Conservation (phyloP, 2,113 vertebrate species). For the Anguilla rostrata region DNA sequence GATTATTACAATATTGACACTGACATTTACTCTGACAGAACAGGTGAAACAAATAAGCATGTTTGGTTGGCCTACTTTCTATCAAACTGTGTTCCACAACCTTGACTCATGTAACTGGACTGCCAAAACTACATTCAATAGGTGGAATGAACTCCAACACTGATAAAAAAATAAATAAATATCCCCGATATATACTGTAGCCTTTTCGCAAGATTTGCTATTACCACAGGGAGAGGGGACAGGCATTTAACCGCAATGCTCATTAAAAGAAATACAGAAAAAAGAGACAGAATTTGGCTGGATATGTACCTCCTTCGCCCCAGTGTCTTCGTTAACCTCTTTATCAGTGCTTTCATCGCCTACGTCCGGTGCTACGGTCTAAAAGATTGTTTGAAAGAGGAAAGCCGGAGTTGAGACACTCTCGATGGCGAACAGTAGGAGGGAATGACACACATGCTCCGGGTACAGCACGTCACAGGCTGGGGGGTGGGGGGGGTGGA, state of each 20-base stretch:
- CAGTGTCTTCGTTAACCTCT: slow-evolving; percentile 32
- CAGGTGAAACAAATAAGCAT: neutral
- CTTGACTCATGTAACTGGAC: no score
- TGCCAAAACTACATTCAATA: no score
- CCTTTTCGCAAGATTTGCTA: neutral
- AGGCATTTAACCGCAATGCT: neutral
- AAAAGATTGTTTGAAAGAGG: slow-evolving; percentile 41
- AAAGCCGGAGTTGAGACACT: slow-evolving; percentile 29
- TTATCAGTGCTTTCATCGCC: slow-evolving; percentile 42
- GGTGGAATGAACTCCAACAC: neutral
- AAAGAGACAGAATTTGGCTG: neutral
- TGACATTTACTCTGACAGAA: neutral
- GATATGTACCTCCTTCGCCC: slow-evolving; percentile 51
- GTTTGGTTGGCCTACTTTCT: neutral
- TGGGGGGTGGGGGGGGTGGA: slow-evolving; percentile 4
- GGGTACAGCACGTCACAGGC: slow-evolving; percentile 7
- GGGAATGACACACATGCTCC: neutral
- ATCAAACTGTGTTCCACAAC: neutral
- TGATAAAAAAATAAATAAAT: neutral
- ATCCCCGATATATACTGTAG: neutral
- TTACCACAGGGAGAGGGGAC: neutral
- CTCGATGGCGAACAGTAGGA: neutral
- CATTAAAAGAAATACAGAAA: neutral
- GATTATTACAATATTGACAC: neutral
- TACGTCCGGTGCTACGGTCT: slow-evolving; percentile 36